Conservation (phyloP, 1,140 invertebrate genomes). For the Dysdera silvatica region DNA sequence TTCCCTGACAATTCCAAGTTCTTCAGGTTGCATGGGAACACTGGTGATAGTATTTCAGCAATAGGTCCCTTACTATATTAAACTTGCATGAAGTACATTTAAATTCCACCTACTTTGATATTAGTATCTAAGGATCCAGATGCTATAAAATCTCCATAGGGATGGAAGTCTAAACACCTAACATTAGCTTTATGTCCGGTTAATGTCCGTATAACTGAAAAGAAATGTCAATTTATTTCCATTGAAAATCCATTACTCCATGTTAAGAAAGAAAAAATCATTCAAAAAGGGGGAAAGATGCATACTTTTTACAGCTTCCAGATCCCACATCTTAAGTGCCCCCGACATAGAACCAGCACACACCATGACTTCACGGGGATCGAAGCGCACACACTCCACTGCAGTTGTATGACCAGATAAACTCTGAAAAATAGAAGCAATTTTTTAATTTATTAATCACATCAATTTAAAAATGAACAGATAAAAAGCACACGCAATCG, state of each 20-base stretch:
- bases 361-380: constrained; percentile 85
- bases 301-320: constrained; percentile 75
- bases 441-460: too few relatives aligned
- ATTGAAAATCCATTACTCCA: neutral
- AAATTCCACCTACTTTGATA: constrained; percentile 64
- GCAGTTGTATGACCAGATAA: constrained; percentile 82
- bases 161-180: constrained; percentile 88
- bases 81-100: too few relatives aligned
- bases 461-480: too few relatives aligned
- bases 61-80: too few relatives aligned
- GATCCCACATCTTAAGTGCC: constrained; percentile 90
- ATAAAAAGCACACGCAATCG: too few relatives aligned
- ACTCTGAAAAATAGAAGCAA: constrained; percentile 55
- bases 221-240: neutral
- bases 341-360: constrained; percentile 89
- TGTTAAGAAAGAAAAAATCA: neutral
- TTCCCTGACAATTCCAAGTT: too few relatives aligned
- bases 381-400: constrained; percentile 89
- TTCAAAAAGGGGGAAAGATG: neutral
- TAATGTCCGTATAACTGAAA: constrained; percentile 68
- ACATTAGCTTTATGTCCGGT: constrained; percentile 87
- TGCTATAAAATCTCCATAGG: constrained; percentile 85
- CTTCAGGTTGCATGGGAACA: too few relatives aligned
- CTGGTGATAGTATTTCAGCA: too few relatives aligned
- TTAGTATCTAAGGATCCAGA: constrained; percentile 85